Evolutionary conservation across 2,797 vertebrate genomes (phyloP), one percentile per base, ranked within the genome.

Genomic region (Schizopygopsis malacanthus): DNA sequence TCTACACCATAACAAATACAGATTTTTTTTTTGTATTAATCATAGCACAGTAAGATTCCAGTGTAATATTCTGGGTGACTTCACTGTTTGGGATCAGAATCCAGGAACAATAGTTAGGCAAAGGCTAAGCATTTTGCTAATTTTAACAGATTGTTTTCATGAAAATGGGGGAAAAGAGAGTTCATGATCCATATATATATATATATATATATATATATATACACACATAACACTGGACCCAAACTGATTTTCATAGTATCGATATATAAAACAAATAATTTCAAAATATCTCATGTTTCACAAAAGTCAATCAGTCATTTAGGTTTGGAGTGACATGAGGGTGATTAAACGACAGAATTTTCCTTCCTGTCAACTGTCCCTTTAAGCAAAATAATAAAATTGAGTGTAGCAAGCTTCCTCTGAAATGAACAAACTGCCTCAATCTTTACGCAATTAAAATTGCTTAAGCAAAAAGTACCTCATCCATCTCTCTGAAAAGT

Each of bases 401-500:
- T 72, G 15, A 59, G 22, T 28, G 3, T 6, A 22, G 33, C 15
- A 22, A 79, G 4, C 43, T 71, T n/a, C 59, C 70, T 75, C 54
- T 75, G 39, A 78, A 83, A 82, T 70, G 50, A 41, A 41, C 37
- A 33, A 28, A 70, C 37, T 25, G 43, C 28, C 69, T 83, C 37
- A 45, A 61, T 28, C 72, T 41, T 54, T 59, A 78, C 69, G 89
- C 67, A 88, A 90, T 89, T 91, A 88, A 69, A 80, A 45, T 5
- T 9, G 67, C 81, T 77, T 28, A 73, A 45, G 70, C 16, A 83
- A 61, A 86, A 77, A 69, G 47, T 82, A 85, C 88, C 87, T 92
- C 83, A 87, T 92, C 88, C 88, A 90, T 88, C 87, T 90, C 90
- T 86, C 88, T 89, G 89, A 80, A 86, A 90, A 77, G 50, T 73